Percentiles rank a stretch among this genome's conserved stretches.
Evolutionary conservation across 1,140 invertebrate genomes (phyloP).

Genomic region (Tenebrio molitor): DNA sequence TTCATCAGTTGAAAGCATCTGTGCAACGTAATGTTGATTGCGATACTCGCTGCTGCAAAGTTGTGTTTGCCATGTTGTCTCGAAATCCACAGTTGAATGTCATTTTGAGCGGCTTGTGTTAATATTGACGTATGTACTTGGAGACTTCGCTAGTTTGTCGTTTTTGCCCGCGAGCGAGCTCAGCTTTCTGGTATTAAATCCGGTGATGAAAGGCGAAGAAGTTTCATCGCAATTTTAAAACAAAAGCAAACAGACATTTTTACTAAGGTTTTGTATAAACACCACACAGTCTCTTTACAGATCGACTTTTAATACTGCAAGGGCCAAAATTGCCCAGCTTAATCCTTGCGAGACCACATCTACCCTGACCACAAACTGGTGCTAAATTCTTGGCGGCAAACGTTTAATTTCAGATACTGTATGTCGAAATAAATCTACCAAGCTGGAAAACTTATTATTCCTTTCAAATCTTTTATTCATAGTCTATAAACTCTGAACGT

Average conservation of each 20-base stretch:
- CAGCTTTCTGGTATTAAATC: conserved; percentile 53
- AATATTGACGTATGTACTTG: conserved; percentile 60
- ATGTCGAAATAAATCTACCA: no score
- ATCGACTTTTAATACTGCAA: no score
- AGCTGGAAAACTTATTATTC: no score
- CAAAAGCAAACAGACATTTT: conserved; percentile 29
- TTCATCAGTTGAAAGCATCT: conserved; percentile 30
- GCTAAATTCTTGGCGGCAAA: no score
- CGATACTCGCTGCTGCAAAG: conserved; percentile 15
- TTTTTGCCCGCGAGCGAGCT: conserved; percentile 48
- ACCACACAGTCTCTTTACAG: no score
- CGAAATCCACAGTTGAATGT: conserved; percentile 54
- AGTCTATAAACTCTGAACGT: no score
- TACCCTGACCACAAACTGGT: no score
- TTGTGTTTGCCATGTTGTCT: conserved; percentile 43
- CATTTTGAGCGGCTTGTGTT: conserved; percentile 59
- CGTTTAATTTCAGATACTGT: no score
- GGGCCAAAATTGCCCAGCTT: no score
- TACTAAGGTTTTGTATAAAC: conserved; percentile 17
- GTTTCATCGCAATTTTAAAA: conserved; percentile 40
- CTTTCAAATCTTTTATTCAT: no score
- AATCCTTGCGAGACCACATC: no score
- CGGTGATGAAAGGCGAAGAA: conserved; percentile 49
- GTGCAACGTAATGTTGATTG: conserved; percentile 25
- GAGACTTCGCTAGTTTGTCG: conserved; percentile 48